Base-by-base conservation (phyloP, 2,113 vertebrate genomes). In the Melanostigma gelatinosum region DNA sequence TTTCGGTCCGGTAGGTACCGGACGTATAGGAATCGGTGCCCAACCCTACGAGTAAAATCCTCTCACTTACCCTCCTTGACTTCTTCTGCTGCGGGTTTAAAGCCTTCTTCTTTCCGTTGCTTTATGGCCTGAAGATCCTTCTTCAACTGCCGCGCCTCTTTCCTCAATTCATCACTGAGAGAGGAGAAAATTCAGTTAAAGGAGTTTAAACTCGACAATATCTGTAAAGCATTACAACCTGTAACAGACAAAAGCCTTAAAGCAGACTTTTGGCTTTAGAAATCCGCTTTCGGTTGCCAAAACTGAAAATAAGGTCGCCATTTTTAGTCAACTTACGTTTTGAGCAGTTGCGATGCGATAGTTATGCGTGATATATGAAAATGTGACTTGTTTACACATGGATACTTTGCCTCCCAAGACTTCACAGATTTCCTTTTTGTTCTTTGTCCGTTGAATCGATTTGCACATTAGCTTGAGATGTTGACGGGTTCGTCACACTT, bases 51-150 rank as follows among this genome's bases (percentile, higher is more conserved):
- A 76, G 52, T 36, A 20, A 66, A 73, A 65, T 38, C 15, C 63
- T 64, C 57, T 20, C 67, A 86, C 92, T 86, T 94, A 97, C 97
- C 96, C 83, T 97, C 95, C 40, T 81, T 89, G 85, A 54, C 92
- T 63, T 93, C 94, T 32, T 96, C 96, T 44, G 79, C 88, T 0
- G 80, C 70, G 16, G 84, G 82, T 81, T 94, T 97, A 52, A 65
- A 67, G 87, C 75, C 63, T 29, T 97, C 96, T 86, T 96, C 93
- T 89, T 92, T 98, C 86, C 96, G 96, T 76, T 97, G 96, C 88
- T 97, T 99, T 87, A 97, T 96, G 91, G 97, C 97, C 84, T 96
- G 94, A 1, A 99, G 94, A 67, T 99, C 97, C 75, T 97, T 96
- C 93, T 98, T 98, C 93, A 99, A 80, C 79, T 98, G 97, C 11